Base-by-base conservation (phyloP, 2,797 vertebrate species). In the Aldrovandia affinis region DNA sequence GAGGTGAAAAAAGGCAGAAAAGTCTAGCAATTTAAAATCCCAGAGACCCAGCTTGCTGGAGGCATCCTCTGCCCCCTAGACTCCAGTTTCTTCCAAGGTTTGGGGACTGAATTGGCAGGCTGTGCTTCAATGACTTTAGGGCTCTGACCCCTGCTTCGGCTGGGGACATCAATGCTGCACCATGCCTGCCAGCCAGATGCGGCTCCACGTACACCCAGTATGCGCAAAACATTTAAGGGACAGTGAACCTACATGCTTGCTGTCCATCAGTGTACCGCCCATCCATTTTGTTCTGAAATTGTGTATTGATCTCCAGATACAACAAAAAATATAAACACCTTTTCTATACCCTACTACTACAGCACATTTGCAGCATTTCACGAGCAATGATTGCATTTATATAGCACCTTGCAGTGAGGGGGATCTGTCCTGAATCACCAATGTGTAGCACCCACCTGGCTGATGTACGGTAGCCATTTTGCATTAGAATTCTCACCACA, bases 1-100 rank as follows among this genome's bases (percentile, higher is more conserved):
- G 85, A 91, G 90, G 87, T 89, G 89, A 87, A 61, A 28, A 36
- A 68, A 68, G n/a, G 36, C 10, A 65, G 88, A 86, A 88, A 86
- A 82, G 88, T 89, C 86, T 84, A 89, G 90, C 92, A 91, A 94
- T 94, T 94, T 94, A 91, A 94, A 94, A 92, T 89, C 63, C 63
- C 63, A 65, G 86, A 91, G 89, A 89, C 90, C 85, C 89, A 87
- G 88, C 88, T 86, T 92, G 91, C 93, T 91, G 87, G 88, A 91
- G 91, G 89, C 89, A 90, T 90, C 89, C 86, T 90, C 78, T 89
- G 86, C 88, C 88, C 92, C 91, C 91, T 63, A 2, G 88, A 91
- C 90, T 90, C 88, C 88, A 90, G 90, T 89, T 91, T 87, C 89
- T 88, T 89, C 86, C 89, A 89, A 89, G 90, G 92, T 91, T 91